Evolutionary conservation across 2,113 vertebrate genomes (phyloP), one percentile per base, ranked within the genome.

Genomic region (Engystomops pustulosus): DNA sequence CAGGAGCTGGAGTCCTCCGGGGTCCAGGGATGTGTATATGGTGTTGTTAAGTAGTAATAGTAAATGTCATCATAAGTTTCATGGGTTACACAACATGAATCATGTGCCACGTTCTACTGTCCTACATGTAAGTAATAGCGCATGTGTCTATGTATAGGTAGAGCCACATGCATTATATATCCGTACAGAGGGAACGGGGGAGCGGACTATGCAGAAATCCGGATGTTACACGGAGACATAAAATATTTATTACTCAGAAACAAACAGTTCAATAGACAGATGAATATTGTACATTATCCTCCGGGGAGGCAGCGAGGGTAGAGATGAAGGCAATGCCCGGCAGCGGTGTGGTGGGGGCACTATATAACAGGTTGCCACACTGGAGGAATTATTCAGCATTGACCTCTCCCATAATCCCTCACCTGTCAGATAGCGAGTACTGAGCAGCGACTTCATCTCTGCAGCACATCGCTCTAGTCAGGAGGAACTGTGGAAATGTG

Each of bases 251-350:
- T 77, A 84, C 60, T 58, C 81, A 78, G 74, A 77, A 77, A 84
- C 44, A 84, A 77, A 77, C 82, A 78, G 82, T 55, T 84, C 82
- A 78, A 78, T 84, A 78, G 82, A 69, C 62, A 84, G 62, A 84
- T 84, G 62, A 84, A 84, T 84, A 84, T 84, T 78, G 82, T 83
- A 65, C 81, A 76, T 67, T 83, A 83, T 83, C 58, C 81, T 78
- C 82, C 36, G 1, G 15, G 44, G 82, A 49, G 41, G 15, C 30
- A 38, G 67, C 7, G 11, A 23, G 36, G 34, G 55, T 38, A 41
- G 81, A 60, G 47, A 78, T 77, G 20, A 68, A 69, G 60, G 71
- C 44, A 68, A 69, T 78, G 60, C 60, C 82, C 34, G 65, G 45
- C 74, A 69, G 74, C 41, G n/a, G n/a, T 30, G 27, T 32, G 69